Evolutionary conservation across 1,140 invertebrate species (phyloP).

Genomic region (Drosophila erecta): DNA sequence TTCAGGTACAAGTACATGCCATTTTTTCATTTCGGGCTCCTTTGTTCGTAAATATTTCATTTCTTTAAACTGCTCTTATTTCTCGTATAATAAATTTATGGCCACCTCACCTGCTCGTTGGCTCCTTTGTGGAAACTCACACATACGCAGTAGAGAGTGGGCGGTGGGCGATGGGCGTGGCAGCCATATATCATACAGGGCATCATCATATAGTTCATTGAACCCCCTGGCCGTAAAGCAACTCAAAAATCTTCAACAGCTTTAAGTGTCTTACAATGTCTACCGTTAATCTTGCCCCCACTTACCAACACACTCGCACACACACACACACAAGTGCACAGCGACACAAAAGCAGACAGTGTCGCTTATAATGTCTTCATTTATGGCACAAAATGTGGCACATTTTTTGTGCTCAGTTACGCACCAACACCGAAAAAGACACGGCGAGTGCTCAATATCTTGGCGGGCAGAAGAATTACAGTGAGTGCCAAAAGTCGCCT

Average conservation of each 20-base stretch:
- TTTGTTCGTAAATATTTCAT: constrained; percentile 54
- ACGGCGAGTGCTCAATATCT: constrained; percentile 24
- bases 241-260: constrained; percentile 77
- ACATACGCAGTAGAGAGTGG: background rate
- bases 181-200: constrained; percentile 66
- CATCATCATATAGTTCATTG: constrained; percentile 80
- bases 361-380: constrained; percentile 80
- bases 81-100: constrained; percentile 59
- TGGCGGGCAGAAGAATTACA: constrained; percentile 14
- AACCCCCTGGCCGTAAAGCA: constrained; percentile 64
- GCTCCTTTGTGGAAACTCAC: constrained; percentile 14
- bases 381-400: constrained; percentile 76
- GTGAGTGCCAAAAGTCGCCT: constrained; percentile 76
- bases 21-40: constrained; percentile 12
- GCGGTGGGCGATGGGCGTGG: constrained; percentile 25
- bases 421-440: constrained; percentile 77
- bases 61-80: constrained; percentile 61
- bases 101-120: constrained; percentile 36
- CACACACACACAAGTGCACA: constrained; percentile 12
- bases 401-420: constrained; percentile 78
- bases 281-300: constrained; percentile 74
- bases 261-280: constrained; percentile 82
- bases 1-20: constrained; percentile 30
- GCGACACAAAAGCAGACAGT: constrained; percentile 16
- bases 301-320: constrained; percentile 30